Evolutionary conservation across 92 coral and sea anemone genomes (phyloP).

Genomic region (Zoanthus sansibaricus): DNA sequence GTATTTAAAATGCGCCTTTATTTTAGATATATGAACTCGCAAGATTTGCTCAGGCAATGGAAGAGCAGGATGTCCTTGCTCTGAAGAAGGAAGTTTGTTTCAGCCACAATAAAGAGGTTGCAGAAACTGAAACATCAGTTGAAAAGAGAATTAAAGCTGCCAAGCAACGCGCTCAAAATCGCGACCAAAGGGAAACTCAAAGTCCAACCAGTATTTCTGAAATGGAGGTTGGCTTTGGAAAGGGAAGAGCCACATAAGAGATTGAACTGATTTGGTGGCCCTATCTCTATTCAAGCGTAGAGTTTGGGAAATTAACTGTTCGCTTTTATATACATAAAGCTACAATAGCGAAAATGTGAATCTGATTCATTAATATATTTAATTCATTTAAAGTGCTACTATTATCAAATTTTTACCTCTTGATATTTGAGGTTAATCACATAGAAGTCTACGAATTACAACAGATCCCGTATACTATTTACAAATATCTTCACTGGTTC

Average conservation of each 20-base stretch:
- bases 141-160: not conserved
- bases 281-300: not conserved
- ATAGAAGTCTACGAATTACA: no score
- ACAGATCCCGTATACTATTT: no score
- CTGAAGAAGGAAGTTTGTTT: not conserved
- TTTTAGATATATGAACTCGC: not conserved
- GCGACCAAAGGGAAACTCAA: not conserved
- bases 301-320: not conserved
- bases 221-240: conserved; percentile 1
- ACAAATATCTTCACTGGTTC: no score
- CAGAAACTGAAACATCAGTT: not conserved
- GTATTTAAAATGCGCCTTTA: not conserved
- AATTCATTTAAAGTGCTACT: no score
- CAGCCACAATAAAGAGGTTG: not conserved
- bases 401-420: no score
- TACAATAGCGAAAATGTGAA: not conserved
- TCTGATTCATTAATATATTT: not conserved
- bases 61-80: not conserved
- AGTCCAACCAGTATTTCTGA: conserved; percentile 6
- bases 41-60: not conserved
- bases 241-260: not conserved
- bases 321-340: not conserved
- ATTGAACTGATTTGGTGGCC: conserved; percentile 4
- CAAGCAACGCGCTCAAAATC: not conserved
- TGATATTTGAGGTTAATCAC: no score